Evolutionary conservation across 2,888 invertebrate species (phyloP).

Genomic region (Cheiracanthium punctorium): DNA sequence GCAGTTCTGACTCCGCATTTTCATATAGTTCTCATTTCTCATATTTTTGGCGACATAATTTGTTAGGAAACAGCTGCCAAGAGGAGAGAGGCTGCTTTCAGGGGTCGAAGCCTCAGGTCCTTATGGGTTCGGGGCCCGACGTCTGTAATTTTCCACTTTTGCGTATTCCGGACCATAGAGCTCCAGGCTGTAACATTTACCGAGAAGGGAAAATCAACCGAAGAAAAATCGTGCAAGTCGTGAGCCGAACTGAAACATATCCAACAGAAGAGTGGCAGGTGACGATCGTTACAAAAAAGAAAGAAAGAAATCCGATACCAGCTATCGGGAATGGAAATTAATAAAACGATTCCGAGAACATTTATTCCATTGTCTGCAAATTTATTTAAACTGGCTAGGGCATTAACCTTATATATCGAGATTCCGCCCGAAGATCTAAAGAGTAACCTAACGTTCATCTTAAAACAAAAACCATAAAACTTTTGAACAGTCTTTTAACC

Average conservation of each 20-base stretch:
- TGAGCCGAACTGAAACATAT: background rate
- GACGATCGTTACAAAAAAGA: background rate
- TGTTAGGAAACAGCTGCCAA: background rate
- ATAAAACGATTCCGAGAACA: background rate
- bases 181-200: background rate
- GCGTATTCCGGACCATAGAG: background rate
- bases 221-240: background rate
- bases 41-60: background rate
- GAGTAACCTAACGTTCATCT: too few species aligned
- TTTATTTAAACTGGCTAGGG: too few species aligned
- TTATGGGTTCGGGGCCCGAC: background rate
- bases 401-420: too few species aligned
- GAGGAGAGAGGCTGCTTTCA: background rate
- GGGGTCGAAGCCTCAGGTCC: background rate
- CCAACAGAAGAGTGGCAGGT: background rate
- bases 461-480: too few species aligned
- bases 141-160: conserved; percentile 1
- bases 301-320: too few species aligned
- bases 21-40: conserved; percentile 3
- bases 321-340: background rate
- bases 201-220: background rate
- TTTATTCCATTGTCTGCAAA: too few species aligned
- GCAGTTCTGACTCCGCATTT: background rate
- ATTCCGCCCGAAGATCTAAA: too few species aligned
- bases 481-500: too few species aligned